These are phyloP conservation scores for Orius insidiosus DNA, from an alignment of 1,140 invertebrate species.

Conservation along the genomic window DNA sequence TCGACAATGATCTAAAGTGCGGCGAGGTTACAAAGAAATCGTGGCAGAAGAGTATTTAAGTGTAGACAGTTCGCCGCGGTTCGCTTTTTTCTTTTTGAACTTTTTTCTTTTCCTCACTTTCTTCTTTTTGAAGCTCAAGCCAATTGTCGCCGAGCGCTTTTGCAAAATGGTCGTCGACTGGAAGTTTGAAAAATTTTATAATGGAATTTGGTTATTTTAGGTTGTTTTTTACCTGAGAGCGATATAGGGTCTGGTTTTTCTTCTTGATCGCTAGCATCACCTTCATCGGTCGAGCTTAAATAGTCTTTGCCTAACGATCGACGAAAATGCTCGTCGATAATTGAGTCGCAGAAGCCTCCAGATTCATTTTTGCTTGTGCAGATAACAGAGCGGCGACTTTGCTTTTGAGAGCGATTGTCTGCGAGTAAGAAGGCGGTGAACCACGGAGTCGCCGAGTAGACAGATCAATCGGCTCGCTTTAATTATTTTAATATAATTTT, in stretches of 20 bases:
- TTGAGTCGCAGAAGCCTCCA: conserved; percentile 48
- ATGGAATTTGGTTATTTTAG: too few relatives aligned
- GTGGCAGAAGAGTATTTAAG: background rate
- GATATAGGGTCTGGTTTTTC: conserved; percentile 9
- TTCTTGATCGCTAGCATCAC: conserved; percentile 8
- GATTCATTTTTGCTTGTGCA: background rate
- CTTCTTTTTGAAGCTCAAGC: conserved; percentile 52
- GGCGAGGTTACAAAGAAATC: too few relatives aligned
- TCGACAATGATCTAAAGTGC: too few relatives aligned
- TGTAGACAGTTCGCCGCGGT: background rate
- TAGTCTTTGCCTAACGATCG: conserved; percentile 81
- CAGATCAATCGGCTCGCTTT: conserved; percentile 21
- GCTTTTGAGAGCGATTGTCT: conserved; percentile 22
- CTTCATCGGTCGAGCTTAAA: conserved; percentile 29
- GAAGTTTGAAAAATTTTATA: too few relatives aligned
- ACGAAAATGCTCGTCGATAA: conserved; percentile 90
- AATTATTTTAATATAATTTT: too few relatives aligned
- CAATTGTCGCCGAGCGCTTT: conserved; percentile 89
- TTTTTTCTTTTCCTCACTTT: conserved; percentile 8
- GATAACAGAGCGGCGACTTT: conserved; percentile 27
- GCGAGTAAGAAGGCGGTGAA: conserved; percentile 34
- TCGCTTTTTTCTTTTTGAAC: conserved; percentile 3
- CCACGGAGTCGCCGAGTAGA: conserved; percentile 23
- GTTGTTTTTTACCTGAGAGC: conserved; percentile 10
- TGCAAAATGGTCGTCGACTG: conserved; percentile 90